Conservation (phyloP, 1,140 invertebrate species). For the Delia radicum region DNA sequence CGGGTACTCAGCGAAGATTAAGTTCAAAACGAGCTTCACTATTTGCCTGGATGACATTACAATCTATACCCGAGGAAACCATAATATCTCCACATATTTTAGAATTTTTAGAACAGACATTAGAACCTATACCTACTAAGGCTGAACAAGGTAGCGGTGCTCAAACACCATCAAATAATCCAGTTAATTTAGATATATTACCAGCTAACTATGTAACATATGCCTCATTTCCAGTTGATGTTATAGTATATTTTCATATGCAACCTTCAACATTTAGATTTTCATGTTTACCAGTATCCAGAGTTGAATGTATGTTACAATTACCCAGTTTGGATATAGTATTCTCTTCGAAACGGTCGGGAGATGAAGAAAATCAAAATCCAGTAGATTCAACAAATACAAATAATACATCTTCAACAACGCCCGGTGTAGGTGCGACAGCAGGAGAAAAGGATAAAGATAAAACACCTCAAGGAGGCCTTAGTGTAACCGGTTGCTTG, state of each 20-base stretch:
- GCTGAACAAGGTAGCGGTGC: constrained; percentile 46
- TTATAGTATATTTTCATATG: constrained; percentile 98
- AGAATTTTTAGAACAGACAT: constrained; percentile 91
- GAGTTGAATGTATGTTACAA: constrained; percentile 95
- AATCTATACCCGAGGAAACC: constrained; percentile 94
- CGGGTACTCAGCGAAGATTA: constrained; percentile 57
- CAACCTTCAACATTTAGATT: constrained; percentile 95
- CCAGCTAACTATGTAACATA: constrained; percentile 76
- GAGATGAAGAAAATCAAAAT: constrained; percentile 58
- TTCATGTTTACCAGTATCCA: constrained; percentile 91
- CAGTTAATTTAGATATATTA: constrained; percentile 59
- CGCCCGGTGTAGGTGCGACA: constrained; percentile 2
- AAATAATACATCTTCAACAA: not conserved
- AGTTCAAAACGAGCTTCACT: constrained; percentile 87
- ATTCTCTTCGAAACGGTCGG: constrained; percentile 86
- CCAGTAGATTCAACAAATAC: not conserved
- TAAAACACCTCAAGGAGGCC: constrained; percentile 42
- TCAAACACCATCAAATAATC: constrained; percentile 42
- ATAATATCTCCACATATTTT: constrained; percentile 93
- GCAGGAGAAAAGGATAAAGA: constrained; percentile 41
- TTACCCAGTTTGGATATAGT: constrained; percentile 93
- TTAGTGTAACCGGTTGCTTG: constrained; percentile 89
- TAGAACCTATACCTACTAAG: constrained; percentile 87
- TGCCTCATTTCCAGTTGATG: constrained; percentile 95
- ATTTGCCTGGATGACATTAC: constrained; percentile 93